phyloP scores from a whole-genome alignment of 2,113 vertebrate genomes.

The Chaetodon auriga region DNA sequence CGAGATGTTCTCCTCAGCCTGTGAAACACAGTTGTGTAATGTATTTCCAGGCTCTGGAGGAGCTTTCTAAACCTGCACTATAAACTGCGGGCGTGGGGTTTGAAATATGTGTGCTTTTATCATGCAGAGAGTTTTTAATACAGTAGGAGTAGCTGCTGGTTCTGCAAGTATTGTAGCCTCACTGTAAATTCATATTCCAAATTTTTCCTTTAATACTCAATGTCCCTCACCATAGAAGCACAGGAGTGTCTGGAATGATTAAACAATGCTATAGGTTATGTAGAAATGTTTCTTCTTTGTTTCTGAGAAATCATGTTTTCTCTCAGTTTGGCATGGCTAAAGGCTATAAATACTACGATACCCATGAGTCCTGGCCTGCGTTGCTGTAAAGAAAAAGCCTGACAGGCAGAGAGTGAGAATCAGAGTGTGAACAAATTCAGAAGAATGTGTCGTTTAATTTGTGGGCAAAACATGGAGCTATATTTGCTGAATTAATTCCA shows the following conservation, averaged over 20 bases:
- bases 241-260: not conserved
- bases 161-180: not conserved
- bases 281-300: not conserved
- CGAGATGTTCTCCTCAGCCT: not conserved
- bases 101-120: constrained; percentile 19
- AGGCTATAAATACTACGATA: not conserved
- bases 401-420: no score
- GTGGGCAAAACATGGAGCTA: no score
- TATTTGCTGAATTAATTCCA: no score
- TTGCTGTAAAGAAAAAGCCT: no score
- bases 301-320: not conserved
- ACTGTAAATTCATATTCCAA: not conserved
- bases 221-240: not conserved
- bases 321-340: not conserved
- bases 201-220: not conserved
- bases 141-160: not conserved
- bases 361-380: no score
- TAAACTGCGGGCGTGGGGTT: not conserved
- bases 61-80: not conserved
- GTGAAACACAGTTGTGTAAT: constrained; percentile 15
- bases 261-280: not conserved
- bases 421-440: no score
- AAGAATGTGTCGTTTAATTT: no score
- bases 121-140: constrained; percentile 4
- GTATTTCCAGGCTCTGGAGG: not conserved